Base-by-base conservation (phyloP, 2,888 invertebrate genomes). In the Nymphalis urticae region DNA sequence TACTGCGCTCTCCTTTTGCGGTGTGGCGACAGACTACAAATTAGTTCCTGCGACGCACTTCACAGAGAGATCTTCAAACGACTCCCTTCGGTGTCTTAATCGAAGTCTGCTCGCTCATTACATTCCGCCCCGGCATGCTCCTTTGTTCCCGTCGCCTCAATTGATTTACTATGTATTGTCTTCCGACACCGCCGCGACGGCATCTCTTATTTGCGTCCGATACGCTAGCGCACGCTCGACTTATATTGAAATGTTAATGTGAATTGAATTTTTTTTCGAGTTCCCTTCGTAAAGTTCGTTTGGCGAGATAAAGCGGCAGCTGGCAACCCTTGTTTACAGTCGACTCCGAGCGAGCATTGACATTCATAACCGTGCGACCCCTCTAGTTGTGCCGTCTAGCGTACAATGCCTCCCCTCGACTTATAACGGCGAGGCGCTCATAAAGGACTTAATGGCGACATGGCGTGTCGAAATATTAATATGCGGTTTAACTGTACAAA, bases 391-490 rank as follows among this genome's bases (percentile, higher is more conserved):
- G 54, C 62, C 48, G 66, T 54, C 62, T 75, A 68, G 72, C 71
- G 77, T 75, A 82, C 84, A 81, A 82, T 81, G 79, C 82, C 82
- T 81, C 76, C 76, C 77, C 75, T 75, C 80, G 77, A 81, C 81
- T 84, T 80, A 80, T 82, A 84, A 83, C 82, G 81, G 74, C 81
- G 76, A 80, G 58, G 48, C 78, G 77, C 77, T 84, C 80, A 84
- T 88, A 87, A 85, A 85, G 84, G 84, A 86, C 87, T 86, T 90
- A 88, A 91, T 89, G 80, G 84, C 84, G 82, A 86, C 83, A 84
- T 85, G 81, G 83, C 87, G 88, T 89, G 89, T 87, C 85, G 83
- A 87, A 89, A 89, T 86, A 88, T 87, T 86, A 86, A 87, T 86
- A 85, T 84, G 85, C 81, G 82, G 85, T 78, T 80, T 83, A 84